These are phyloP conservation scores for Trachymyrmex septentrionalis DNA, from an alignment of 1,140 invertebrate genomes.

Conservation along the genomic window DNA sequence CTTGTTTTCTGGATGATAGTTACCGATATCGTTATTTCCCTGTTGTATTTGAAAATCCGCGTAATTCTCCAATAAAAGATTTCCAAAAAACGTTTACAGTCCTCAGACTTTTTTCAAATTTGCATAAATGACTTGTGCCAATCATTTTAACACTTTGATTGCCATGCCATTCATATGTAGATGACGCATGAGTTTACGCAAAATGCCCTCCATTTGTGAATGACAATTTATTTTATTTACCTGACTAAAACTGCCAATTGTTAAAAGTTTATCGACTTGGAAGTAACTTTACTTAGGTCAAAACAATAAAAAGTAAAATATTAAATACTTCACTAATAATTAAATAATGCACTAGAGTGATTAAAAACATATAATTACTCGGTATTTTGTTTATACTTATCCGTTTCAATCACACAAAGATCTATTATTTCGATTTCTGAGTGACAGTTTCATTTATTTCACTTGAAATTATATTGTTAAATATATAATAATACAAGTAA, in stretches of 20 bases:
- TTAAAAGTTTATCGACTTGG: not conserved
- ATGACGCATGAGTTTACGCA: not conserved
- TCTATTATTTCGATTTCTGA: not conserved
- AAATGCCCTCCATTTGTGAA: not conserved
- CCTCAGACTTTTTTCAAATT: not conserved
- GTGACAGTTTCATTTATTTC: not conserved
- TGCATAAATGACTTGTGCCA: not conserved
- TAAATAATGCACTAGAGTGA: too few species aligned
- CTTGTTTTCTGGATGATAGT: not conserved
- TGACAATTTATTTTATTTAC: not conserved
- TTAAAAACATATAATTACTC: not conserved
- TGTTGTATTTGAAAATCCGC: not conserved
- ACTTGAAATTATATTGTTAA: not conserved
- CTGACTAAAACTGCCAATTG: not conserved
- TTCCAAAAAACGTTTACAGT: not conserved
- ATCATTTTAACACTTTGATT: not conserved
- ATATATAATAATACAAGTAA: not conserved
- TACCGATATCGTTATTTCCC: not conserved
- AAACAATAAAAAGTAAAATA: not conserved
- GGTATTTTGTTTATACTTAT: not conserved
- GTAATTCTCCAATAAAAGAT: not conserved
- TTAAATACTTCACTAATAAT: too few species aligned
- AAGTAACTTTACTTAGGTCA: not conserved
- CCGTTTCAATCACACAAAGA: not conserved
- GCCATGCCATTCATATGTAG: not conserved